Evolutionary conservation across 1,140 invertebrate genomes (phyloP).

Genomic region (Apis cerana): DNA sequence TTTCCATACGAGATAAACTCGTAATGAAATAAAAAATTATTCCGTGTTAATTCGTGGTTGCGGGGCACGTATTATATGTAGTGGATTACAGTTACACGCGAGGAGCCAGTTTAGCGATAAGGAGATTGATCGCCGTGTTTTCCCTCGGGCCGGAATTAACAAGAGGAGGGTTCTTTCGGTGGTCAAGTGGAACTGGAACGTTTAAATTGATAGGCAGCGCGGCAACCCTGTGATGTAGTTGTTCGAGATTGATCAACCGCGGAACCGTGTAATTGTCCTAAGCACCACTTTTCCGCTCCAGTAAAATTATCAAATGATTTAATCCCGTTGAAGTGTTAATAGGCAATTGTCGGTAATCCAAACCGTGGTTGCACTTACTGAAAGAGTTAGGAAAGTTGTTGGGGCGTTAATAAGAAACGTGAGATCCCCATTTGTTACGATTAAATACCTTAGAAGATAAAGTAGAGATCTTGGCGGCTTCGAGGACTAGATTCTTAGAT

Average conservation of each 20-base stretch:
- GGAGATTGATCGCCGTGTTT: conserved; percentile 35
- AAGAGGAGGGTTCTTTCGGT: neutral
- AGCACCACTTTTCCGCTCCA: neutral
- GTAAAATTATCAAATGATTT: neutral
- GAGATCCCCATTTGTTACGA: too few relatives aligned
- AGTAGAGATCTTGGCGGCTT: too few relatives aligned
- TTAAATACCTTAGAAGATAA: too few relatives aligned
- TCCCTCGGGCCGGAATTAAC: neutral
- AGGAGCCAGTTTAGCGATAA: conserved; percentile 11
- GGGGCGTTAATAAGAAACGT: neutral
- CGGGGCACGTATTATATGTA: neutral
- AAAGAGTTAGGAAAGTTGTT: neutral
- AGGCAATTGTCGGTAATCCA: neutral
- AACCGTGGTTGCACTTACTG: neutral
- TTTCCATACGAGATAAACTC: neutral
- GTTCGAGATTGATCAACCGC: conserved; percentile 9
- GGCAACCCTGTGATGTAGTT: neutral
- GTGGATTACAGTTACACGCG: neutral
- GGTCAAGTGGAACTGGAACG: neutral
- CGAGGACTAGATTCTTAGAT: too few relatives aligned
- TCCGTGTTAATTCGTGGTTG: neutral
- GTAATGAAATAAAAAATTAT: neutral
- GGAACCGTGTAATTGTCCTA: neutral
- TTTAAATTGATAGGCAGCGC: conserved; percentile 16
- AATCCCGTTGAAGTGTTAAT: neutral